Conservation (phyloP, 2,113 vertebrate species). For the Semicossyphus pulcher region DNA sequence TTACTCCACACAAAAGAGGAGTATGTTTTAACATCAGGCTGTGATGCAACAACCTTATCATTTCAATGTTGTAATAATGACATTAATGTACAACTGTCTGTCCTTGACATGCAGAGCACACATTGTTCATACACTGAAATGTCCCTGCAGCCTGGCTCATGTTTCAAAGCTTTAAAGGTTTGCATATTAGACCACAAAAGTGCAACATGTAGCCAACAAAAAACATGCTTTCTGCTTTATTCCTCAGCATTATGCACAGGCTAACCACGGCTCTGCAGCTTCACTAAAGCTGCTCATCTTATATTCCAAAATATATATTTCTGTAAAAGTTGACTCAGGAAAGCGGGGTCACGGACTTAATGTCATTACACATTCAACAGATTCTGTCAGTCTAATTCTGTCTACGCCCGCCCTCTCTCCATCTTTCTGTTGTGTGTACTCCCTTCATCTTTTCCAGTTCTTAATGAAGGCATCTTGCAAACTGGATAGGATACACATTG, state of each 20-base stretch:
- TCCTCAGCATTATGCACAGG: not conserved
- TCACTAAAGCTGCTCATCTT: not conserved
- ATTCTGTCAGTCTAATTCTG: conserved; percentile 2
- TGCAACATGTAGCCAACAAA: too few relatives aligned
- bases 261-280: not conserved
- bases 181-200: too few relatives aligned
- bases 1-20: not conserved
- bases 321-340: not conserved
- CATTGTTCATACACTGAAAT: too few relatives aligned
- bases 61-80: not conserved
- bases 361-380: conserved; percentile 33
- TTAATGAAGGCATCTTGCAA: not conserved
- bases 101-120: too few relatives aligned
- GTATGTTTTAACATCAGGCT: not conserved
- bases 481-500: too few relatives aligned
- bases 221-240: too few relatives aligned
- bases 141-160: too few relatives aligned
- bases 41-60: not conserved
- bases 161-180: too few relatives aligned
- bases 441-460: not conserved
- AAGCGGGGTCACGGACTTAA: not conserved
- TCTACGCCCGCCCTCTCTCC: conserved; percentile 7
- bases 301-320: not conserved
- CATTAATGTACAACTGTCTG: too few relatives aligned
- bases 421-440: not conserved